Base-by-base conservation (phyloP, 1,140 invertebrate genomes). In the Leptonema lineaticorne region DNA sequence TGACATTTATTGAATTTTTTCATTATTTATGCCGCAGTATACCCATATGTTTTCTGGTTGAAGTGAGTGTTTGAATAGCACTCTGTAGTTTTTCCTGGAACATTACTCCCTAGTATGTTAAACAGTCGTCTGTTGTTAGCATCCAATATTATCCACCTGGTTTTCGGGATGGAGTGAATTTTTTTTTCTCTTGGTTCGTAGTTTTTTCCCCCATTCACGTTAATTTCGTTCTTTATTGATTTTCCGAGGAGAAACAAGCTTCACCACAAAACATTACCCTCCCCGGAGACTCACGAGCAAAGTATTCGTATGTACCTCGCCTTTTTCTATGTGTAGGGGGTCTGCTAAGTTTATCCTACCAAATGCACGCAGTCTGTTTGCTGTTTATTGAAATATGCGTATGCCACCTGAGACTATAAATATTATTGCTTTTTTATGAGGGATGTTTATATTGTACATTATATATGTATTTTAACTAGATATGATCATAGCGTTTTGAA, bases 191-290 rank as follows among this genome's bases (percentile, higher is more conserved):
- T 6, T 26, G 8, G 11, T 41, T 16, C 37, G 37, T n/a, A 1
- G 22, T 8, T 24, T 33, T 62, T 62, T 62, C 28, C 37, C 59
- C 59, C 20, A n/a, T 45, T 45, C 59, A 24, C 18, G 29, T 37
- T 62, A 45, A 62, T 62, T 62, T 60, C 18, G 58, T 58, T 41
- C 29, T 14, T 20, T 62, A 62, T 62, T 62, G 59, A 62, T 62
- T 62, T 62, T 62, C 28, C 37, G n/a, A 1, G 59, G 29, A 27
- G 30, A 45, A 62, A 62, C 59, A 22, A 29, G 20, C 22, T 24
- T 45, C 59, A 7, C 59, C 30, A 45, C 59, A 37, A 62, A 37
- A 59, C 20, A n/a, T 33, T 41, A 45, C 30, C 24, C 37, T 62
- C 59, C 59, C 59, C 16, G 11, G 59, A 27, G 59, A 33, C 20